A percentile compares a stretch with the other conserved stretches of the same genome.
Conservation (phyloP, 1,140 invertebrate genomes). For the Fopius arisanus region DNA sequence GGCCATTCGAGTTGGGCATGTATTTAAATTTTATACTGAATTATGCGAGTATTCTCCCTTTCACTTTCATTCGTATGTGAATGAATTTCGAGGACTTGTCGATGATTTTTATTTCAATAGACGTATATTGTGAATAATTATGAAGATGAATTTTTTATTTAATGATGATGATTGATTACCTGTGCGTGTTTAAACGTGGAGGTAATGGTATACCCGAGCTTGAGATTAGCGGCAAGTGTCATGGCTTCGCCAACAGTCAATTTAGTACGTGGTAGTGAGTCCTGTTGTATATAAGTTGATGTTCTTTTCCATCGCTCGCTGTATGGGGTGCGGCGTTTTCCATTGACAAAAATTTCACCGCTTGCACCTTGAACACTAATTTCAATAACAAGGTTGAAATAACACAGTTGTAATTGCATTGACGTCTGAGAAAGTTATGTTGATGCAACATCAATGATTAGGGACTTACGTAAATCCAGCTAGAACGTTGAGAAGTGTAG, state of each 20-base stretch:
- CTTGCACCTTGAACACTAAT: constrained; percentile 68
- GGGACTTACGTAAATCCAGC: constrained; percentile 75
- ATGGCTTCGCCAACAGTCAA: constrained; percentile 86
- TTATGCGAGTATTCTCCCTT: too few species aligned
- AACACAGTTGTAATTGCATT: constrained; percentile 6
- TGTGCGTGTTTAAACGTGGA: constrained; percentile 60
- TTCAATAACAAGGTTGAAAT: constrained; percentile 15
- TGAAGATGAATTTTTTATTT: background rate
- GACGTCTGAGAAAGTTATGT: constrained; percentile 1
- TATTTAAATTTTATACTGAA: too few species aligned
- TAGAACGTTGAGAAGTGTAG: constrained; percentile 78
- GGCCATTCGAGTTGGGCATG: too few species aligned
- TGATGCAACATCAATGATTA: background rate
- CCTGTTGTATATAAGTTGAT: constrained; percentile 91
- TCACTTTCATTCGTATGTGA: too few species aligned
- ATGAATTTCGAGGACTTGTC: too few species aligned
- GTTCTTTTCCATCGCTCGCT: constrained; percentile 76
- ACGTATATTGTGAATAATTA: too few species aligned
- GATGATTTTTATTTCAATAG: too few species aligned
- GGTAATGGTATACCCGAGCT: constrained; percentile 72
- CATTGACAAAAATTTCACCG: constrained; percentile 79
- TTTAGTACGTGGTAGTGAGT: constrained; percentile 81
- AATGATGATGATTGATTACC: constrained; percentile 39
- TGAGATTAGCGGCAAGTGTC: constrained; percentile 84
- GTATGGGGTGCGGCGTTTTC: constrained; percentile 75